Conservation (phyloP, 2,797 vertebrate genomes). For the Arnoldichthys spilopterus region DNA sequence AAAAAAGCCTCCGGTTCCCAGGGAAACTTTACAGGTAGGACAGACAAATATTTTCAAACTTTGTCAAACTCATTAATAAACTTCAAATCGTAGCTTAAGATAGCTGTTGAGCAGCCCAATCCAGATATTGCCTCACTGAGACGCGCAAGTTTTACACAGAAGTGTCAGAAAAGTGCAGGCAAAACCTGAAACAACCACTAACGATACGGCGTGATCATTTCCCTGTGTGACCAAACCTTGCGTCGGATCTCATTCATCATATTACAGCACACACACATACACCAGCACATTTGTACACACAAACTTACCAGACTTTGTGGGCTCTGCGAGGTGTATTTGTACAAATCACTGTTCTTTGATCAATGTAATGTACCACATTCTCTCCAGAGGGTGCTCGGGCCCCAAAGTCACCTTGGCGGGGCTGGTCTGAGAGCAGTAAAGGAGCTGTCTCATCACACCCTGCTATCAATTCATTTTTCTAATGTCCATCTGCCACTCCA, state of each 20-base stretch:
- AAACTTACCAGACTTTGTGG: background rate
- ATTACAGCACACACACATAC: background rate
- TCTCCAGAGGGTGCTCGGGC: conserved; percentile 58
- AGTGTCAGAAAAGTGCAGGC: background rate
- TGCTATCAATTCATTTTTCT: conserved; percentile 82
- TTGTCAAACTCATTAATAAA: conserved; percentile 51
- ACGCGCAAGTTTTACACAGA: background rate
- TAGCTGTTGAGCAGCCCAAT: conserved; percentile 9
- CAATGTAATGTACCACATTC: conserved; percentile 50
- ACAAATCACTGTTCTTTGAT: conserved; percentile 54
- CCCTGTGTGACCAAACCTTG: conserved; percentile 38
- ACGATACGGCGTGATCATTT: conserved; percentile 23
- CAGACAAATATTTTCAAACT: conserved; percentile 54
- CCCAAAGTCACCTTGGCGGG: conserved; percentile 78
- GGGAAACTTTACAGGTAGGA: conserved; percentile 59
- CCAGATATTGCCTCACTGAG: conserved; percentile 8
- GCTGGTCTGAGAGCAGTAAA: conserved; percentile 71
- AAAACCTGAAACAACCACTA: conserved; percentile 3
- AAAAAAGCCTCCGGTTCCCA: conserved; percentile 56
- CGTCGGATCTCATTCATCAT: conserved; percentile 30
- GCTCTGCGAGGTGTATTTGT: conserved; percentile 21
- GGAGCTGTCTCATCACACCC: conserved; percentile 83
- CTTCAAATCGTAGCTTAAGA: conserved; percentile 29
- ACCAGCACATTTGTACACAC: conserved; percentile 57
- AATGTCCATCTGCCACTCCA: conserved; percentile 85